Base-by-base conservation (phyloP, 2,113 vertebrate genomes). In the Anas platyrhynchos region DNA sequence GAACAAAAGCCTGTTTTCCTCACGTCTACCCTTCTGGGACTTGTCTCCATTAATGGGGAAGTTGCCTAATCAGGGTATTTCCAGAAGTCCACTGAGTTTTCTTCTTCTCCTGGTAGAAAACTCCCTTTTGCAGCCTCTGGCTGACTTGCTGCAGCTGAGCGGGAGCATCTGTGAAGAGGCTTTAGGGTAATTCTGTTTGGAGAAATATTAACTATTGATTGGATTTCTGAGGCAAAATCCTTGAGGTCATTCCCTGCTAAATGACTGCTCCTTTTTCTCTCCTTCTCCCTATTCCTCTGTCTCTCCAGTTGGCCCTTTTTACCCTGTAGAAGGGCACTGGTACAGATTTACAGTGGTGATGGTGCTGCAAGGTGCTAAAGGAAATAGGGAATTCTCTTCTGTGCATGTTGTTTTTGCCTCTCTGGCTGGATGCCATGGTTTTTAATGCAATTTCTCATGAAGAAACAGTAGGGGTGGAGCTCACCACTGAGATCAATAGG, bases 181-280 rank as follows among this genome's bases (percentile, higher is more conserved):
- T 89, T 94, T 82, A 76, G 89, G 50, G 43, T 93, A 72, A 46
- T 77, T 46, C 91, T 67, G 0, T 0, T 2, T 62, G 31, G 58
- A 71, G 67, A 80, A 83, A 84, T 89, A 80, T 63, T 86, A 95
- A 78, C 43, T 86, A 48, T 26, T 69, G 16, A 88, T 83, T 72
- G 58, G 41, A 79, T 95, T 92, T 94, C 77, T 66, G 55, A 78
- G 68, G 36, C 17, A 62, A 83, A 89, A 69, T 91, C 67, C 59
- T 82, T 41, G 17, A 82, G 67, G 63, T 91, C 66, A 18, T 76
- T 27, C 52, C 44, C 44, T 76, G 44, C 38, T 93, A n/a, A 87
- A 78, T 86, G 66, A 44, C 81, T 94, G 61, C 25, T 84, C 65
- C 11, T 3, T 67, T 93, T 80, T 31, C 12, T 56, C 16, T 17